phyloP scores from a whole-genome alignment of 2,113 vertebrate genomes.

The Marmota monax region DNA sequence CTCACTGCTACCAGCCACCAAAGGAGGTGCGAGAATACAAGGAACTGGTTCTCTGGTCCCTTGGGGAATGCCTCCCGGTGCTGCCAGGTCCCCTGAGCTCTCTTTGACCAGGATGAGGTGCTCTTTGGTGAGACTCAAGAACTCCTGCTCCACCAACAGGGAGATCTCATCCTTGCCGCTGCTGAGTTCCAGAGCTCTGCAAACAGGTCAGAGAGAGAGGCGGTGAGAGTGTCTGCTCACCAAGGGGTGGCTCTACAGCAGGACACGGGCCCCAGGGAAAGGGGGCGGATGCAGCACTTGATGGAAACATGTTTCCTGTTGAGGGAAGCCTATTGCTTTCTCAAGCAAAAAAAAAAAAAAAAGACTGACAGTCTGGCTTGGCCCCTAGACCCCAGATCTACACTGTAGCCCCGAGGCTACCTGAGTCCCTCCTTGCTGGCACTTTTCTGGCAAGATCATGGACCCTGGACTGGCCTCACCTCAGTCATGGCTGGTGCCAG shows the following conservation, averaged over 20 bases:
- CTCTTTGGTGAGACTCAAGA: conserved; percentile 81
- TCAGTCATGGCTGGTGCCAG: background rate
- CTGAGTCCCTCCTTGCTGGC: background rate
- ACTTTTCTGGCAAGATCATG: background rate
- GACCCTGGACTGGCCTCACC: background rate
- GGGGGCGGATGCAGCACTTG: fast-evolving
- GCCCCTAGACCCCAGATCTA: background rate
- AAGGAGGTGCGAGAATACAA: conserved; percentile 19
- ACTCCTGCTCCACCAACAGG: conserved; percentile 82
- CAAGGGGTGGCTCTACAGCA: background rate
- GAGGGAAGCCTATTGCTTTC: background rate
- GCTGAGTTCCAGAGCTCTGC: conserved; percentile 68
- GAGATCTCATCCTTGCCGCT: conserved; percentile 79
- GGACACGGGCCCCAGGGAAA: background rate
- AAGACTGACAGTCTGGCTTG: background rate
- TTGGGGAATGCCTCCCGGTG: background rate
- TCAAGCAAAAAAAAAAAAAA: background rate
- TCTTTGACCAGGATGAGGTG: conserved; percentile 78
- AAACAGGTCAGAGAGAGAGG: conserved; percentile 43
- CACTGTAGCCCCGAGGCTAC: background rate
- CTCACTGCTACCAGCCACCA: background rate
- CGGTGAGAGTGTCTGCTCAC: fast-evolving
- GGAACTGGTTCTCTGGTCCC: background rate
- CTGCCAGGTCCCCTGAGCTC: background rate
- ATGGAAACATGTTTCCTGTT: background rate